Conservation (phyloP, 2,113 vertebrate species). For the Megatriorchis doriae region DNA sequence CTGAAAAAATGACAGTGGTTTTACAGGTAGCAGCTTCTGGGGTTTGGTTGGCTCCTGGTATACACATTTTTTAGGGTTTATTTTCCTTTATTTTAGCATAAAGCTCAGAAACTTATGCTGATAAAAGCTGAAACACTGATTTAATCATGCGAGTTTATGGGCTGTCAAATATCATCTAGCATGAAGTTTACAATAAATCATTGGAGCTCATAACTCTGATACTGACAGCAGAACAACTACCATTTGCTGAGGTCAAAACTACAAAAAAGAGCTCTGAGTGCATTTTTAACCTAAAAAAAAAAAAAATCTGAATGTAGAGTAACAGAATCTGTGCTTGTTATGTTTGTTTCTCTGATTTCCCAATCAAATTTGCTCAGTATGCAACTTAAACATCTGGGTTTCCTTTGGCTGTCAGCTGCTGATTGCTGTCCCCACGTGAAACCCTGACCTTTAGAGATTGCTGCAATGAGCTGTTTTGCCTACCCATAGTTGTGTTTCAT, state of each 20-base stretch:
- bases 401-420: neutral
- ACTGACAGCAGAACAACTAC: neutral
- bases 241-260: neutral
- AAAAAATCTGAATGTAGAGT: neutral
- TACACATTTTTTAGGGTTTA: neutral
- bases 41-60: neutral
- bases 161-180: neutral
- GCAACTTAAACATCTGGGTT: neutral
- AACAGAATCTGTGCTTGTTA: neutral
- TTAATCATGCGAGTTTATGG: neutral
- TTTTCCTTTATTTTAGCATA: neutral
- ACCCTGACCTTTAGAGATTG: neutral
- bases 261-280: neutral
- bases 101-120: neutral
- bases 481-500: neutral
- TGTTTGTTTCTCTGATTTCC: constrained; percentile 24
- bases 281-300: neutral
- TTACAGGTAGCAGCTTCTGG: neutral
- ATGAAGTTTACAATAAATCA: neutral
- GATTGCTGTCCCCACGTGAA: neutral
- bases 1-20: rapidly evolving
- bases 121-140: neutral
- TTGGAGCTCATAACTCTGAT: neutral
- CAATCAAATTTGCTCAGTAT: neutral
- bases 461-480: neutral